These are phyloP conservation scores for Coregonus sp. DNA, from an alignment of 2,797 vertebrate genomes.

Conservation along the genomic window DNA sequence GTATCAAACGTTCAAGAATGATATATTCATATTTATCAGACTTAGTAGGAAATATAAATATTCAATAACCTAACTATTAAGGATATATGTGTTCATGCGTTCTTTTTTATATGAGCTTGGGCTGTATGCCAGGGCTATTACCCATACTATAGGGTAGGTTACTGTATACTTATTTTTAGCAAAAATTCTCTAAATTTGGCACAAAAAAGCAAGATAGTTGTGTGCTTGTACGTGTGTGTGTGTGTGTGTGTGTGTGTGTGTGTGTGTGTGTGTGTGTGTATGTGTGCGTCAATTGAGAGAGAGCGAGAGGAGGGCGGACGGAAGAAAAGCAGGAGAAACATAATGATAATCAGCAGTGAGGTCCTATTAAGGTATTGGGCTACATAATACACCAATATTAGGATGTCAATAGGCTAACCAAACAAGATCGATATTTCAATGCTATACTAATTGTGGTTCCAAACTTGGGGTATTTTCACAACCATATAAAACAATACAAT, in stretches of 20 bases:
- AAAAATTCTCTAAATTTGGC: not conserved
- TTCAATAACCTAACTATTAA: not conserved
- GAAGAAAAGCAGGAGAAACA: not conserved
- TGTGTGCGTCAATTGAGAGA: too few relatives aligned
- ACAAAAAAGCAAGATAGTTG: not conserved
- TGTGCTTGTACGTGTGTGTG: not conserved
- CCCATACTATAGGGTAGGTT: not conserved
- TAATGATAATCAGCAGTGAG: not conserved
- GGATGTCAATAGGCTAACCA: not conserved
- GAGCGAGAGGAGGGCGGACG: not conserved
- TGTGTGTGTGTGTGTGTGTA: not conserved
- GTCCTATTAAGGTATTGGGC: not conserved
- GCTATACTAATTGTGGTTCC: not conserved
- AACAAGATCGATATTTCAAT: not conserved
- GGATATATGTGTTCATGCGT: not conserved
- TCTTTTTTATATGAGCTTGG: too few relatives aligned
- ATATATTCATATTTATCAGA: not conserved
- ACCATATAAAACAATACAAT: not conserved
- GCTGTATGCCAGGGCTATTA: not conserved
- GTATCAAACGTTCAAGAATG: not conserved
- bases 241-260: not conserved
- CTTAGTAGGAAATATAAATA: not conserved
- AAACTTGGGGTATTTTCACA: not conserved
- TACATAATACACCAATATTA: not conserved
- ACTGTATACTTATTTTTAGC: not conserved